Evolutionary conservation across 2,113 vertebrate species (phyloP).

Genomic region (Silurus glanis): DNA sequence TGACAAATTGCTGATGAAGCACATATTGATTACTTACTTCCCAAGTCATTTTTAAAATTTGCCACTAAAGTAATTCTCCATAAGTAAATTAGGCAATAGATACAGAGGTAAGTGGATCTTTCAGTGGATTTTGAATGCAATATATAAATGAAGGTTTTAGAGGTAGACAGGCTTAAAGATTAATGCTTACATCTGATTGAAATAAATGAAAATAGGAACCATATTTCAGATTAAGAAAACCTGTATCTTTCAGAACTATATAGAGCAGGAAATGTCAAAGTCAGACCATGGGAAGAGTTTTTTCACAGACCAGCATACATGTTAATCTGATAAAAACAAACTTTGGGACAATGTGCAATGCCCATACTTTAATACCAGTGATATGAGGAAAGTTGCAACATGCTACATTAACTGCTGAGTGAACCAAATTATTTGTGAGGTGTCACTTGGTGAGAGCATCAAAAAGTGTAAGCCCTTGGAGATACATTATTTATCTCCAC

Average conservation of each 20-base stretch:
- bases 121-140: not conserved
- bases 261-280: not conserved
- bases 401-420: not conserved
- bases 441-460: not conserved
- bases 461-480: constrained; percentile 14
- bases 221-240: not conserved
- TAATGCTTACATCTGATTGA: not conserved
- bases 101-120: not conserved
- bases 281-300: not conserved
- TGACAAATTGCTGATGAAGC: not conserved
- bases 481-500: not conserved
- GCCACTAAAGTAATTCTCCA: not conserved
- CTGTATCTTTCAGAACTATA: not conserved
- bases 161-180: not conserved
- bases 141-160: not conserved
- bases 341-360: not conserved
- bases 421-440: constrained; percentile 8
- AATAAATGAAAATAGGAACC: not conserved
- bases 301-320: not conserved
- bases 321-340: not conserved
- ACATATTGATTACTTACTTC: not conserved
- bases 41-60: not conserved
- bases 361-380: not conserved
- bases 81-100: not conserved
- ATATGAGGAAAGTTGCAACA: constrained; percentile 16